Evolutionary conservation across 2,113 vertebrate species (phyloP).

Genomic region (Gopherus flavomarginatus): DNA sequence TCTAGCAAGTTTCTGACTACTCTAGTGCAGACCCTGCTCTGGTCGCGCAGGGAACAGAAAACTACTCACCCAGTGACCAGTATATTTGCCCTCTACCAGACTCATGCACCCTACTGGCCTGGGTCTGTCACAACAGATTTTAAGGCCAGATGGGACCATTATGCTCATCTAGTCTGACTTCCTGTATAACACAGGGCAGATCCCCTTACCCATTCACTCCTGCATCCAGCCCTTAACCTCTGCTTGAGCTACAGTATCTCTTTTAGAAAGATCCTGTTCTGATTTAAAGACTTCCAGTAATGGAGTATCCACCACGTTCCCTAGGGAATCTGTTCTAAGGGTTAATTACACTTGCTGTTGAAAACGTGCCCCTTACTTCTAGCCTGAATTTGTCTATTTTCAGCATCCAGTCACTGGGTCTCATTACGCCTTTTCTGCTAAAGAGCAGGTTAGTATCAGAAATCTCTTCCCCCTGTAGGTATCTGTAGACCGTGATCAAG

Average conservation of each 20-base stretch:
- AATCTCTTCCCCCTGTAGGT: not conserved
- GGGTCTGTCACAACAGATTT: not conserved
- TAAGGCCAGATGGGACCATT: not conserved
- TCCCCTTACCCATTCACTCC: not conserved
- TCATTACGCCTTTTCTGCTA: not conserved
- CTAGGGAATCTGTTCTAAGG: not conserved
- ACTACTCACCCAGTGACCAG: too few species aligned
- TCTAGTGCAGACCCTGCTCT: too few species aligned
- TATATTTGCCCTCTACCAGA: too few species aligned
- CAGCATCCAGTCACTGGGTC: not conserved
- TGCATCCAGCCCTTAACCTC: not conserved
- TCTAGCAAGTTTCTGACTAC: too few species aligned
- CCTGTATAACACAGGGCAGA: not conserved
- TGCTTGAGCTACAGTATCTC: not conserved
- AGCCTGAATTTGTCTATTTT: not conserved
- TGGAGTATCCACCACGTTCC: not conserved
- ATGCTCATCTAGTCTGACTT: not conserved
- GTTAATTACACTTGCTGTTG: not conserved
- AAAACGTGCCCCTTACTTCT: not conserved
- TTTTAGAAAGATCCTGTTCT: not conserved
- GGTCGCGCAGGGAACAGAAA: too few species aligned
- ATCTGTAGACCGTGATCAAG: not conserved
- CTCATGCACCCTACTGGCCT: too few species aligned
- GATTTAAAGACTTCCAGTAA: not conserved
- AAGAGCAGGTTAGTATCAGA: not conserved